phyloP scores from a whole-genome alignment of 2,888 invertebrate species.

The Sinhomidia bicolor region DNA sequence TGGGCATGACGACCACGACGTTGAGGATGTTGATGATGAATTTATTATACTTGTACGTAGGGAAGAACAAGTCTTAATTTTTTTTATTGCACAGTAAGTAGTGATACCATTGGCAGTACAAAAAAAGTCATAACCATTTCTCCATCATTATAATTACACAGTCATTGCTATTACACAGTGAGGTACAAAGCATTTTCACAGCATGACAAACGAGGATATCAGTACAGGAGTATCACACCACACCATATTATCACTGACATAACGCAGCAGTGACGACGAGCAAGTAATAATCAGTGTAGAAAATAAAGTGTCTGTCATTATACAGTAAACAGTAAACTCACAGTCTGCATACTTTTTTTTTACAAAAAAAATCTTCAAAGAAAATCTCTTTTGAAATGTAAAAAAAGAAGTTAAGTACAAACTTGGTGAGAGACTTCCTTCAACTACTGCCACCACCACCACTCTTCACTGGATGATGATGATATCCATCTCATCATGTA shows the following conservation, averaged over 20 bases:
- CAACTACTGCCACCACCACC: neutral
- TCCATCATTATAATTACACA: conserved; percentile 63
- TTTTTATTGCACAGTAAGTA: conserved; percentile 35
- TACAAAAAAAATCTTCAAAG: neutral
- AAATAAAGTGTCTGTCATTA: conserved; percentile 22
- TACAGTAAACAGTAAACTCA: neutral
- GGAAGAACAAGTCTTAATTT: neutral
- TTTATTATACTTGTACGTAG: neutral
- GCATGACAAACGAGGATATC: conserved; percentile 63
- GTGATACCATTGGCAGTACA: conserved; percentile 42
- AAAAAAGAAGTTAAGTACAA: too few relatives aligned
- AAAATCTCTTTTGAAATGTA: neutral
- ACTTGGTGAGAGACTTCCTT: conserved; percentile 10
- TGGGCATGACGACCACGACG: neutral
- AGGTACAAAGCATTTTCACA: conserved; percentile 59
- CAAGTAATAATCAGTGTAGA: conserved; percentile 54
- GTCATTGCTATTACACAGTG: conserved; percentile 59
- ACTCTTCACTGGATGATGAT: neutral
- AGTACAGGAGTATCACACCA: conserved; percentile 61
- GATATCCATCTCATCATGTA: neutral
- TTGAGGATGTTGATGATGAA: neutral
- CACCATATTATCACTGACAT: conserved; percentile 61
- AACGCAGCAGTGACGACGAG: conserved; percentile 62
- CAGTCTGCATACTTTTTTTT: neutral
- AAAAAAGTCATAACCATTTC: conserved; percentile 58